Evolutionary conservation across 1,140 invertebrate species (phyloP), one percentile per base, ranked within the genome.

Genomic region (Ridgeia piscesae): DNA sequence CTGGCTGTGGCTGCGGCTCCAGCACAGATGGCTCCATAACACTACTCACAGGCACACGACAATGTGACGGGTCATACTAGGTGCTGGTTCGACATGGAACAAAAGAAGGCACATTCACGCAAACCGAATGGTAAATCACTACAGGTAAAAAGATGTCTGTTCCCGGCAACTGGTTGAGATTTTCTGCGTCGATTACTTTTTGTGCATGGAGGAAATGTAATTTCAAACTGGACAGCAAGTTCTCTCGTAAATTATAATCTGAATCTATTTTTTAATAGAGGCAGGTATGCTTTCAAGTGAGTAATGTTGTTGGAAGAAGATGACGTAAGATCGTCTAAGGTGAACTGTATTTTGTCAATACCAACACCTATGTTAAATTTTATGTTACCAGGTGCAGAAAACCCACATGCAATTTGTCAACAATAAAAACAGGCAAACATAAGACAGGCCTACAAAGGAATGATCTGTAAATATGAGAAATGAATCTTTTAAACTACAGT

Each of bases 1-100:
- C 27, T 21, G 58, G 58, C 2, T 77, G 2, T 31, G 27, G 2
- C 58, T 14, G 11, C 17, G 58, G 17, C 27, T 21, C 58, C 2
- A 21, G 27, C 58, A 0, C 11, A 21, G 58, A 77, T 21, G 58
- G 11, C 27, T 17, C 58, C 58, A 77, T 77, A 77, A 77, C 27
- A 77, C 58, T 77, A 77, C 58, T 77, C 58, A 77, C 58, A 77
- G 58, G 58, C 58, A 77, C 58, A 77, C 58, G 58, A 77, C 58
- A 77, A 77, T 77, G 58, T 77, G 58, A 77, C 27, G 17, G 58
- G 58, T 77, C 58, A 77, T 77, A 77, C 58, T 77, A 77, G 58
- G 58, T 77, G 58, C 8, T 77, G 58, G 11, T 77, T 77, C 58
- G 27, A 14, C 58, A 77, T 77, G 58, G 58, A 77, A 77, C 58